Conservation (phyloP, 2,888 invertebrate species). For the Tachystola acroxantha region DNA sequence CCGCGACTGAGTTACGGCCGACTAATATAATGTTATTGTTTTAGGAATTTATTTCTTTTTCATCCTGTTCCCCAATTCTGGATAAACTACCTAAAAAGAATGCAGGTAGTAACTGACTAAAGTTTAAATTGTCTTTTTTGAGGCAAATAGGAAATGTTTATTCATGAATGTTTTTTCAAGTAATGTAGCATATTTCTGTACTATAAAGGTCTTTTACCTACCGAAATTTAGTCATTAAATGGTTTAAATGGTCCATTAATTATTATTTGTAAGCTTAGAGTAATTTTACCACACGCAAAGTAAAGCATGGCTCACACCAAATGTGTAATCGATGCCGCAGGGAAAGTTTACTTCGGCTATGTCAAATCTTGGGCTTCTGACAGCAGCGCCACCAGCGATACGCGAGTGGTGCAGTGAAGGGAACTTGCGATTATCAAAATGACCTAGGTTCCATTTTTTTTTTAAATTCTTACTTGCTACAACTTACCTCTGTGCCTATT, state of each 20-base stretch:
- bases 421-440: too few relatives aligned
- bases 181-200: too few relatives aligned
- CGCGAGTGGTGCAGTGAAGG: too few relatives aligned
- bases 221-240: constrained; percentile 17
- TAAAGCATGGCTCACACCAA: too few relatives aligned
- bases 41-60: constrained; percentile 21
- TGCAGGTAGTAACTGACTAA: background rate
- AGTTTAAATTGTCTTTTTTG: constrained; percentile 1
- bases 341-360: too few relatives aligned
- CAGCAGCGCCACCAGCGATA: too few relatives aligned
- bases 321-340: too few relatives aligned
- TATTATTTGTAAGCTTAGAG: constrained; percentile 23
- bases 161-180: too few relatives aligned
- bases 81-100: constrained; percentile 19
- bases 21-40: constrained; percentile 33
- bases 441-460: too few relatives aligned
- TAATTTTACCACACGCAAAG: constrained; percentile 25
- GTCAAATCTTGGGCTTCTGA: too few relatives aligned
- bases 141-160: background rate
- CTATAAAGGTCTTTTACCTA: background rate
- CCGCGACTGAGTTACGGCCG: constrained; percentile 29
- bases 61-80: constrained; percentile 21
- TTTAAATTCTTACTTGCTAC: background rate
- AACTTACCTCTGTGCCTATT: constrained; percentile 99
- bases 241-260: constrained; percentile 26